A percentile compares a stretch with the other conserved stretches of the same genome.
phyloP scores from a whole-genome alignment of 2,797 vertebrate species.

The Taeniopygia guttata region DNA sequence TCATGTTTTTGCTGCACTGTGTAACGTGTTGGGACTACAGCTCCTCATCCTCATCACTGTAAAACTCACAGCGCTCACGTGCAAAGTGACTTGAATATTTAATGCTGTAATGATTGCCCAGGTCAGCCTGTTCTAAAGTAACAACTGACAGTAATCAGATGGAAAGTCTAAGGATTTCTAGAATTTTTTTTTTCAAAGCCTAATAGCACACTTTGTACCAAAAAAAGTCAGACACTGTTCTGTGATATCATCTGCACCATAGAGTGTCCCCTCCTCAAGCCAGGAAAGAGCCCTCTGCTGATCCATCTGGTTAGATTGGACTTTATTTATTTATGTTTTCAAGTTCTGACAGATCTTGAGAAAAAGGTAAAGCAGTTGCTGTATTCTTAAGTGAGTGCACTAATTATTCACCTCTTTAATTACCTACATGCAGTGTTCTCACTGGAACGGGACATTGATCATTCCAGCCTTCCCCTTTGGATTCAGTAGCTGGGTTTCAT shows the following conservation, averaged over 20 bases:
- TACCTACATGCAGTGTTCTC: conserved; percentile 53
- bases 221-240: conserved; percentile 77
- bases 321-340: conserved; percentile 74
- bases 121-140: conserved; percentile 61
- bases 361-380: conserved; percentile 64
- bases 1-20: conserved; percentile 19
- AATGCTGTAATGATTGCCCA: conserved; percentile 54
- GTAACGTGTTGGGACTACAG: not conserved
- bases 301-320: conserved; percentile 62
- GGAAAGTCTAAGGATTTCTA: conserved; percentile 56
- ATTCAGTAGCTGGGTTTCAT: conserved; percentile 8
- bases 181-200: conserved; percentile 5
- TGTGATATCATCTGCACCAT: conserved; percentile 56
- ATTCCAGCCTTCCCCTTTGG: not conserved
- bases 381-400: conserved; percentile 66
- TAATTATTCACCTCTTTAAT: conserved; percentile 43
- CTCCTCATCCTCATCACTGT: conserved; percentile 25
- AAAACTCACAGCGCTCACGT: conserved; percentile 46
- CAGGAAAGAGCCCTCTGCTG: conserved; percentile 17
- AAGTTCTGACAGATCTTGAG: conserved; percentile 68
- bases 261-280: conserved; percentile 57
- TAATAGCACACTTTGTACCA: conserved; percentile 75
- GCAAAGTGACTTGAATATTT: conserved; percentile 67
- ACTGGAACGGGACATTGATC: conserved; percentile 19
- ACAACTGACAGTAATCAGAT: conserved; percentile 34